Percentiles rank a stretch among this genome's conserved stretches.
These are phyloP conservation scores for Toxotes lorentzi DNA, from an alignment of 2,797 vertebrate species.

Conservation along the genomic window DNA sequence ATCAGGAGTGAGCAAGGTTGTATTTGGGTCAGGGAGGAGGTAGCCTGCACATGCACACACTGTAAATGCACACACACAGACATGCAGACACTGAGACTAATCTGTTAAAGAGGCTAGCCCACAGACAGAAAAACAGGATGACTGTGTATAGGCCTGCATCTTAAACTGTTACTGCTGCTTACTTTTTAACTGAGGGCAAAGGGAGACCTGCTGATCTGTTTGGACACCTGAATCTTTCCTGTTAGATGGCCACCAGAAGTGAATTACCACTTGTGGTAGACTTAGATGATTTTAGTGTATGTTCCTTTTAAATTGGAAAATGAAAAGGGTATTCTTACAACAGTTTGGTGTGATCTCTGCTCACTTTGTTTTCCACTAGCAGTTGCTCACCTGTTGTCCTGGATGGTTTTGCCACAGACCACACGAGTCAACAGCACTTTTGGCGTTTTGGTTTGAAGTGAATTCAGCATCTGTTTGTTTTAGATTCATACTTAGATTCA, in stretches of 20 bases:
- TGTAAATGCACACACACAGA: conserved; percentile 10
- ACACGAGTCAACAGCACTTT: not conserved
- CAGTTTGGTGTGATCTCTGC: not conserved
- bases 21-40: conserved; percentile 47
- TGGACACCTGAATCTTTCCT: not conserved
- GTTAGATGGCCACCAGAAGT: not conserved
- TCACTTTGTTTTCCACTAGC: not conserved
- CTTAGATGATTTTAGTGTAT: not conserved
- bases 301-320: not conserved
- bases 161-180: not conserved
- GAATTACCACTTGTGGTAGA: not conserved
- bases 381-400: conserved; percentile 21
- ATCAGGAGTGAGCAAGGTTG: conserved; percentile 26
- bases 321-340: not conserved
- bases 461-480: conserved; percentile 25
- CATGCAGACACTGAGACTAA: conserved; percentile 50
- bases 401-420: conserved; percentile 18
- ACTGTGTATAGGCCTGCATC: not conserved
- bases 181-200: not conserved
- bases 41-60: conserved; percentile 12
- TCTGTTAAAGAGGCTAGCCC: conserved; percentile 61
- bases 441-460: conserved; percentile 4
- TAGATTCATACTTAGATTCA: too few species aligned
- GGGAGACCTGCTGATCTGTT: not conserved
- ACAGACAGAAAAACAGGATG: conserved; percentile 30